These are phyloP conservation scores for Hippocampus guttulatus DNA, from an alignment of 2,113 vertebrate species.

Conservation along the genomic window DNA sequence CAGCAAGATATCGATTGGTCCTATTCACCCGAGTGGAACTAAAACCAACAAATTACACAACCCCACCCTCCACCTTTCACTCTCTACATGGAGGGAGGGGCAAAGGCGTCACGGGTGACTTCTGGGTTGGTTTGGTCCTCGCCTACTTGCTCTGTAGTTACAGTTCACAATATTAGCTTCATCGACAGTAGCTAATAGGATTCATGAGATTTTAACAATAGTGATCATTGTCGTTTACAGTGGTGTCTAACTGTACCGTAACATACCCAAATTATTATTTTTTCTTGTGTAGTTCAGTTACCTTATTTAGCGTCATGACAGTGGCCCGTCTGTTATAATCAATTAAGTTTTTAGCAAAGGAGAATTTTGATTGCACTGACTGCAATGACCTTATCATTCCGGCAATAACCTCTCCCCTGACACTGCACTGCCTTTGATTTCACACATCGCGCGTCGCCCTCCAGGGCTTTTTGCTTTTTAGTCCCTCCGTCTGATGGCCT, in stretches of 20 bases:
- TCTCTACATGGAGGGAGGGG: conserved; percentile 20
- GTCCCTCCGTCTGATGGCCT: conserved; percentile 29
- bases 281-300: neutral
- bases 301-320: neutral
- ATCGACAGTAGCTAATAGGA: neutral
- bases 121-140: conserved; percentile 44
- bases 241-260: neutral
- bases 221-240: neutral
- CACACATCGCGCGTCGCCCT: conserved; percentile 39
- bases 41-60: conserved; percentile 69
- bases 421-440: conserved; percentile 41
- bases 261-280: no score
- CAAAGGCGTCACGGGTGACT: conserved; percentile 3
- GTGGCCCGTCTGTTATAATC: conserved; percentile 8
- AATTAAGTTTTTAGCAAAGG: conserved; percentile 20
- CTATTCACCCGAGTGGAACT: conserved; percentile 70
- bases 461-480: conserved; percentile 36
- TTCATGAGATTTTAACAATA: neutral
- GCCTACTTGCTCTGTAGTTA: conserved; percentile 15
- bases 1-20: conserved; percentile 63
- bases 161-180: neutral
- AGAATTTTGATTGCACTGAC: conserved; percentile 44
- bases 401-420: conserved; percentile 42
- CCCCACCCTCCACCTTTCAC: conserved; percentile 47
- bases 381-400: conserved; percentile 55